phyloP scores from a whole-genome alignment of 2,797 vertebrate species.

The Poecilia picta region DNA sequence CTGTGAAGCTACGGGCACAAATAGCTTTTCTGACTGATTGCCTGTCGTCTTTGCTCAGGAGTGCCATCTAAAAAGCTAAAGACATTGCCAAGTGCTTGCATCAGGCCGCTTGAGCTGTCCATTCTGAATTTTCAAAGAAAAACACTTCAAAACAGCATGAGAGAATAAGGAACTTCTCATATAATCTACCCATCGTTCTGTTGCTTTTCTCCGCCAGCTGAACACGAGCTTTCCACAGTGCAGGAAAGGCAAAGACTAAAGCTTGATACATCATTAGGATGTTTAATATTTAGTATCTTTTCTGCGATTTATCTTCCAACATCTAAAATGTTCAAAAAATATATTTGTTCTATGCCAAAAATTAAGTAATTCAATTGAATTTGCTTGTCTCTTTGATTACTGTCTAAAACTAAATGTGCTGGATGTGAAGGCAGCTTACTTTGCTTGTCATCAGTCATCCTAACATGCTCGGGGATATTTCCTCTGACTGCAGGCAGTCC shows the following conservation, averaged over 20 bases:
- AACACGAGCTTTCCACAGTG: slow-evolving; percentile 43
- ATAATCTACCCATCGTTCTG: slow-evolving; percentile 47
- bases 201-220: slow-evolving; percentile 45
- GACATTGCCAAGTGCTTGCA: slow-evolving; percentile 68
- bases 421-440: slow-evolving; percentile 17
- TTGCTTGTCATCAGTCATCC: slow-evolving; percentile 32
- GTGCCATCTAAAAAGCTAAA: slow-evolving; percentile 49
- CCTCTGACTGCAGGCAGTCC: slow-evolving; percentile 49
- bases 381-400: neutral
- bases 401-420: slow-evolving; percentile 8
- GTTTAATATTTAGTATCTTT: slow-evolving; percentile 19
- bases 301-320: slow-evolving; percentile 15
- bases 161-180: slow-evolving; percentile 52
- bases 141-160: slow-evolving; percentile 58
- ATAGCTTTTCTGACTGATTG: slow-evolving; percentile 52
- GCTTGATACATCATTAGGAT: slow-evolving; percentile 25
- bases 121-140: slow-evolving; percentile 67
- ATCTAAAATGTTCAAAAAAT: slow-evolving; percentile 20
- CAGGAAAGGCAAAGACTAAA: slow-evolving; percentile 12
- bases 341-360: slow-evolving; percentile 20
- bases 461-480: slow-evolving; percentile 44
- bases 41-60: slow-evolving; percentile 53
- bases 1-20: slow-evolving; percentile 31
- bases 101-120: slow-evolving; percentile 67
- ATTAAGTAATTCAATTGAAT: slow-evolving; percentile 26